These are phyloP conservation scores for Pangasius mekongensis DNA, from an alignment of 2,797 vertebrate genomes.

Conservation along the genomic window DNA sequence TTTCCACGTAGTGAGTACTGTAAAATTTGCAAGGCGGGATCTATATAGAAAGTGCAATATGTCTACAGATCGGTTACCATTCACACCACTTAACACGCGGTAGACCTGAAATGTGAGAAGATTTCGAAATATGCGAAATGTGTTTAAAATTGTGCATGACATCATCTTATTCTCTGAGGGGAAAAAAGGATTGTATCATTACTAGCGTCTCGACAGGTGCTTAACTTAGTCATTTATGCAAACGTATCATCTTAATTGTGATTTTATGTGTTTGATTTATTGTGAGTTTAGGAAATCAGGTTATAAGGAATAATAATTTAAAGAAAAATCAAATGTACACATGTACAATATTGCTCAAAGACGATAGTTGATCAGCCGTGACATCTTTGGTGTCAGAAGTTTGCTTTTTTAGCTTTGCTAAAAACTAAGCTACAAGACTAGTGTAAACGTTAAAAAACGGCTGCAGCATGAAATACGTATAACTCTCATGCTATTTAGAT, in stretches of 20 bases:
- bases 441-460: neutral
- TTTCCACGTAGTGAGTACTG: slow-evolving; percentile 39
- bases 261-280: slow-evolving; percentile 65
- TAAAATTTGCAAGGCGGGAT: slow-evolving; percentile 60
- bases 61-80: slow-evolving; percentile 32
- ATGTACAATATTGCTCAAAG: neutral
- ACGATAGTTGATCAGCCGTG: too few species aligned
- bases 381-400: neutral
- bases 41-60: slow-evolving; percentile 67
- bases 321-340: neutral
- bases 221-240: slow-evolving; percentile 15
- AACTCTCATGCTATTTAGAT: neutral
- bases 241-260: slow-evolving; percentile 31
- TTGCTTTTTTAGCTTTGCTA: neutral
- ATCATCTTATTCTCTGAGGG: neutral
- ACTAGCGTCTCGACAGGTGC: neutral
- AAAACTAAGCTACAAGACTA: neutral
- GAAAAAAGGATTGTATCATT: neutral
- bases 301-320: neutral
- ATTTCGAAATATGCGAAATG: neutral
- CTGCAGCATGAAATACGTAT: neutral
- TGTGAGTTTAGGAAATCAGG: slow-evolving; percentile 67
- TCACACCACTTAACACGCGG: slow-evolving; percentile 35
- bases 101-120: slow-evolving; percentile 10
- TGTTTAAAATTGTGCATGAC: neutral